Evolutionary conservation across 2,113 vertebrate genomes (phyloP).

Genomic region (Progne subis): DNA sequence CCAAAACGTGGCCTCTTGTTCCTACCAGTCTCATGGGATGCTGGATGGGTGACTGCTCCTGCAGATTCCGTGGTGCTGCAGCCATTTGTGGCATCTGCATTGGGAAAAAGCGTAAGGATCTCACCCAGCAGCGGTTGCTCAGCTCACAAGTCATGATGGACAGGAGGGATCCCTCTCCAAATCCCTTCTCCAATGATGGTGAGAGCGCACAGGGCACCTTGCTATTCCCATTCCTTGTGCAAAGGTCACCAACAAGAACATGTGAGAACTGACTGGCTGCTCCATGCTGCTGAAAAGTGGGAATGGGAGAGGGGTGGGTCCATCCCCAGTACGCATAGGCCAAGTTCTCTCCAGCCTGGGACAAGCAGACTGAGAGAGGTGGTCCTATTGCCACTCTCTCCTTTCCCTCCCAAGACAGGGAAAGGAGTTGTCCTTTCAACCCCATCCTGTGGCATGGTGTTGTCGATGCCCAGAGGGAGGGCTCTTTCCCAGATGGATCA

Average conservation of each 20-base stretch:
- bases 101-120: background rate
- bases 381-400: fast-evolving
- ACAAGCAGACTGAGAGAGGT: background rate
- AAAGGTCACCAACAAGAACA: background rate
- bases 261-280: background rate
- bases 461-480: background rate
- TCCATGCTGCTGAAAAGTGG: background rate
- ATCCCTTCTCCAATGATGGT: background rate
- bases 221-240: background rate
- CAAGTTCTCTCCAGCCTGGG: background rate
- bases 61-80: background rate
- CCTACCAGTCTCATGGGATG: background rate
- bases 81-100: background rate
- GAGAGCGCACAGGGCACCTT: background rate
- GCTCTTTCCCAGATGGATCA: background rate
- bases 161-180: background rate
- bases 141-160: background rate
- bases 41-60: background rate
- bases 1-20: background rate
- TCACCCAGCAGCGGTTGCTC: background rate
- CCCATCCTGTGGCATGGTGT: fast-evolving
- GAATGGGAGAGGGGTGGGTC: background rate
- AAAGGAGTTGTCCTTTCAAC: background rate
- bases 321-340: fast-evolving
- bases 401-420: background rate